A percentile compares a stretch with the other conserved stretches of the same genome.
phyloP scores from a whole-genome alignment of 2,797 vertebrate genomes.

The Parambassis ranga region DNA sequence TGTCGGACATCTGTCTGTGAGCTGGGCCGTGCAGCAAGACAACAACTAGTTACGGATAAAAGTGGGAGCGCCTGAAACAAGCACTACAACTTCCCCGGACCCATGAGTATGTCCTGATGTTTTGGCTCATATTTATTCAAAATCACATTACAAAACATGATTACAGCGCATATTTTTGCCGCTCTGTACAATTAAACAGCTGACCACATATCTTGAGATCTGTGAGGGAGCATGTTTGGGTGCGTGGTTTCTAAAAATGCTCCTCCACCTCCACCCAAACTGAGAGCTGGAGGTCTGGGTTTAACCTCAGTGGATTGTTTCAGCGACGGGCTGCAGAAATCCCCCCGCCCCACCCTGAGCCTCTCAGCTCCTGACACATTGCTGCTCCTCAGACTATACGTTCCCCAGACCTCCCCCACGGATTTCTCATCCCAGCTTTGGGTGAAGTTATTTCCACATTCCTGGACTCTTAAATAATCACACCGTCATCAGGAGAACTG shows the following conservation, averaged over 20 bases:
- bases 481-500: background rate
- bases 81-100: no score
- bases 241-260: background rate
- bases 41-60: no score
- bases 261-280: conserved; percentile 11
- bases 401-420: conserved; percentile 42
- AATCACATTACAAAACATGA: no score
- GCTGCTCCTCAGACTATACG: conserved; percentile 7
- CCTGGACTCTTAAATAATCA: conserved; percentile 33
- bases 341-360: conserved; percentile 29
- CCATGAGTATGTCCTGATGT: no score
- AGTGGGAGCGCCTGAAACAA: no score
- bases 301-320: conserved; percentile 8
- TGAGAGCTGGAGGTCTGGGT: conserved; percentile 15
- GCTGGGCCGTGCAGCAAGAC: no score
- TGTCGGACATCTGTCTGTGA: no score
- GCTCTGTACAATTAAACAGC: background rate
- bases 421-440: conserved; percentile 21
- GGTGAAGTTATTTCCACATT: conserved; percentile 57
- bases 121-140: no score
- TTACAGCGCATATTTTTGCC: background rate
- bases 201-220: no score
- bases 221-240: background rate
- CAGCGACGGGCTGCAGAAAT: background rate
- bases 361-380: conserved; percentile 26